Evolutionary conservation across 2,888 invertebrate genomes (phyloP), one percentile per base, ranked within the genome.

Genomic region (Eumacrocentrus americanus): DNA sequence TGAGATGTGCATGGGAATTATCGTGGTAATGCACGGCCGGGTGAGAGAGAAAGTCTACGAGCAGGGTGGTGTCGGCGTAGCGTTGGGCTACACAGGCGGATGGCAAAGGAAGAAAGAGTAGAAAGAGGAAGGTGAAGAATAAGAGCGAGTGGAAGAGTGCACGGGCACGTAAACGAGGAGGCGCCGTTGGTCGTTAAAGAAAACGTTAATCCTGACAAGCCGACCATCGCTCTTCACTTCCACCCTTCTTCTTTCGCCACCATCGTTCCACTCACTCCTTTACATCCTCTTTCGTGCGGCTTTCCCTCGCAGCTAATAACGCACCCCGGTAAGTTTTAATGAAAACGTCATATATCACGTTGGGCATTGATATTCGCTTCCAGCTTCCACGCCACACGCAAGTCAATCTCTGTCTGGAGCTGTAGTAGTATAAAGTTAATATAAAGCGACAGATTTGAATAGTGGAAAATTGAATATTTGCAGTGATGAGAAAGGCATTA

Each of bases 271-370:
- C 63, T 50, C 46, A 47, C 40, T 53, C 44, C 3, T 37, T 3
- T 23, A 12, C 14, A 11, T 42, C 57, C 23, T 9, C 47, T 35
- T 20, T 54, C 20, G 16, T 53, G 48, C 37, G 29, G 48, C 44
- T 55, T 23, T 57, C 23, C 58, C 14, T 25, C 37, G n/a, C 46
- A 60, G 63, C 63, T 70, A 67, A 68, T 70, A 68, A 69, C 68
- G 63, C 54, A 44, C 61, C 66, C 60, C 62, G 58, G 68, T 66
- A 72, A 73, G 67, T 74, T 74, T 73, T 73, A 72, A 74, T 72
- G 72, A 73, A 74, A 72, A 72, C 66, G 70, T 73, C 70, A 67
- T 70, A 70, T 70, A 68, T 72, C 68, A 70, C 57, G 48, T 47
- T 50, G 62, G 56, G 63, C 70, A 70, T 72, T 73, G 73, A 72